Base-by-base conservation (phyloP, 2,797 vertebrate species). In the Pipistrellus pygmaeus region DNA sequence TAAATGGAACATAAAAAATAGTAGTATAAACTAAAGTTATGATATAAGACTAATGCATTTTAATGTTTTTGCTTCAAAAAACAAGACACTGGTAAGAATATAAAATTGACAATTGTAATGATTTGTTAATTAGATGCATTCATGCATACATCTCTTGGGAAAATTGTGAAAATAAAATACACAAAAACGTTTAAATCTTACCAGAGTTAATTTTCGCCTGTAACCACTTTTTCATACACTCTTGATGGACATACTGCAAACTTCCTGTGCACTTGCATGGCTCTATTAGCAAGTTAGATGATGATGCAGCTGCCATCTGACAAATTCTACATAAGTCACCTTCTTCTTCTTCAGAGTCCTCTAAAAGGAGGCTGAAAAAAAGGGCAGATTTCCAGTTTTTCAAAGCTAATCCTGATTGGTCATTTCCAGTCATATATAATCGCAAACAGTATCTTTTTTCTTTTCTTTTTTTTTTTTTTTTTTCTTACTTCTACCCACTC, bases 191-290 rank as follows among this genome's bases (percentile, higher is more conserved):
- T 94, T 68, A 86, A 53, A 53, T 71, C 98, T 98, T 98, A 99
- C 99, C 99, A 53, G 99, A 99, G 98, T 99, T 99, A 95, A 99
- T 99, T 98, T 99, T 99, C 55, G 99, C 99, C 93, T 98, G 98
- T 44, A 99, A 98, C 99, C 99, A 99, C 96, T 99, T 99, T 97
- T 99, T 99, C 98, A 99, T 99, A 97, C 99, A 99, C 21, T 99
- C 99, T 98, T 99, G 99, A 97, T 99, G 99, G 96, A 99, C 99
- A 72, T 99, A 99, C 53, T 98, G 99, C 97, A 99, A 98, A 95
- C 99, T 99, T 95, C 99, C 99, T 1, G 99, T 99, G 77, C 99
- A 99, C 92, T 98, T 98, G 96, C 99, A 99, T 0, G 99, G 99
- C 96, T 99, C 99, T 93, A 99, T 99, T 97, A 99, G 98, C n/a